Evolutionary conservation across 2,797 vertebrate genomes (phyloP).

Genomic region (Phoebastria nigripes): DNA sequence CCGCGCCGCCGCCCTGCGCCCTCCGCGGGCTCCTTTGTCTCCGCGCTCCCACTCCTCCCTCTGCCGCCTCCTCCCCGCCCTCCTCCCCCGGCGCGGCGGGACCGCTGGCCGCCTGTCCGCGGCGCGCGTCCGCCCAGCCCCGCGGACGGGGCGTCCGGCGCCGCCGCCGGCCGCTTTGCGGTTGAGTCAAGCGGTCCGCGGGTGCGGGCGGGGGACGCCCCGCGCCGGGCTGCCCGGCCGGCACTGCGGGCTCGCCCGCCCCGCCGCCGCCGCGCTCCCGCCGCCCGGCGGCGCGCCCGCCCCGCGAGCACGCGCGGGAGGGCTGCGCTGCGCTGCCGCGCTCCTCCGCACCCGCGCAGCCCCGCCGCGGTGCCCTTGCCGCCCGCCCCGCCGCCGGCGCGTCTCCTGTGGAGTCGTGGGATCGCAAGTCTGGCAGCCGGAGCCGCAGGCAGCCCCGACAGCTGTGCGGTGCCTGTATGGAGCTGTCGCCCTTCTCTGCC

Average conservation of each 20-base stretch:
- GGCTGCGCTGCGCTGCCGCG: background rate
- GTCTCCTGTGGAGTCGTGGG: background rate
- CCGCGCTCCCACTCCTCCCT: background rate
- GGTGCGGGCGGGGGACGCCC: background rate
- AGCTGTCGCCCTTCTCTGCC: background rate
- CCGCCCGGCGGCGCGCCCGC: background rate
- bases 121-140: background rate
- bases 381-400: background rate
- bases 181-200: background rate
- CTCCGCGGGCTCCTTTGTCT: background rate
- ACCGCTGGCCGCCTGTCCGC: background rate
- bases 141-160: background rate
- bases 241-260: background rate
- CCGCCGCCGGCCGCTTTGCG: background rate
- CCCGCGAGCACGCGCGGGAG: background rate
- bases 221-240: background rate
- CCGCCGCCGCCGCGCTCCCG: background rate
- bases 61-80: background rate
- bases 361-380: background rate
- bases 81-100: background rate
- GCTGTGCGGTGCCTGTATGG: rapidly evolving
- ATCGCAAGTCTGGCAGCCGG: background rate
- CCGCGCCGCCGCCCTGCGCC: background rate
- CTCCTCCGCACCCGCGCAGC: background rate
- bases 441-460: background rate